Evolutionary conservation across 2,888 invertebrate genomes (phyloP), one percentile per base, ranked within the genome.

Genomic region (Drosophila nigritarsus): DNA sequence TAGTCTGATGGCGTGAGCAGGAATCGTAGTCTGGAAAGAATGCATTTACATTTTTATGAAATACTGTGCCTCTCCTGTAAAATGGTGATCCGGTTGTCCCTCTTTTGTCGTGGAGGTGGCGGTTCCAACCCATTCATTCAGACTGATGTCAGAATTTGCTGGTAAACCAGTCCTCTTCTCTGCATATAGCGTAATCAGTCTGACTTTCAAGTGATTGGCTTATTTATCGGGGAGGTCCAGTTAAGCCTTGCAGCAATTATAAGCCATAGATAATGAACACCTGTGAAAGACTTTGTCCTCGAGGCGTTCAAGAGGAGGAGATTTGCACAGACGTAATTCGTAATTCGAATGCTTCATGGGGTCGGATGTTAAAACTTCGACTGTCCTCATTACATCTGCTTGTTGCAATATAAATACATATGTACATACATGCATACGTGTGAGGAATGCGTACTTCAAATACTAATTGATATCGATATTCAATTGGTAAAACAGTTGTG

Each of bases 401-500:
- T 45, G 7, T 15, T 24, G 15, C 8, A 15, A 15, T 24, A 24
- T 4, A 45, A 20, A 15, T 24, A 42, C 13, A 7, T 24, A 24
- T 24, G 24, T 3, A 7, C 6, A 45, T 3, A 7, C 6, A 45
- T 7, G 20, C 3, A 20, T 3, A 45, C 13, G 24, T 24, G 45
- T 24, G 7, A 24, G 20, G 9, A 11, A 29, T 50, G 29, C 20
- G 15, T 29, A 40, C 40, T 40, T n/a, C 3, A 27, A 29, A 24
- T 29, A 36, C 7, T 40, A 40, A 29, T 9, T 50, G 60, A 13
- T 53, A 70, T 53, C 24, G 30, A 42, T 62, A 50, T 48, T 27
- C 54, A 54, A 45, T 66, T 73, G 62, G 34, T 55, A 18, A 20
- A 9, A 58, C 78, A 65, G 61, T 58, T 45, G 53, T 45, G 20